Evolutionary conservation across 2,888 invertebrate genomes (phyloP).

Genomic region (Dorcus hopei): DNA sequence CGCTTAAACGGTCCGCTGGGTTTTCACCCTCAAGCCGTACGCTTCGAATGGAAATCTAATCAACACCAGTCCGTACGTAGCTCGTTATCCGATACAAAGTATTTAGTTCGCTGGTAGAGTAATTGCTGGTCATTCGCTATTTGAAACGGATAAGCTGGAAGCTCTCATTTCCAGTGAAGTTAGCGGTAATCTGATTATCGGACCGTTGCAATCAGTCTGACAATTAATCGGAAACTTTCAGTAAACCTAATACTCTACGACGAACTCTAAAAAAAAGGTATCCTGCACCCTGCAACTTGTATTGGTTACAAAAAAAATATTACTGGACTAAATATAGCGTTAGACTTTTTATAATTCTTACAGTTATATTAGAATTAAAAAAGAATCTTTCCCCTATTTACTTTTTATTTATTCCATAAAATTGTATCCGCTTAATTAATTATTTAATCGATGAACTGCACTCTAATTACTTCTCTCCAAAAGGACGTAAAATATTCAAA

Average conservation of each 20-base stretch:
- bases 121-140: constrained; percentile 22
- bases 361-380: no score
- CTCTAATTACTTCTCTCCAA: no score
- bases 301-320: no score
- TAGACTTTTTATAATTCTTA: no score
- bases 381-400: no score
- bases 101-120: constrained; percentile 19
- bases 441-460: no score
- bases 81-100: constrained; percentile 5
- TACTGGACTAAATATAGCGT: no score
- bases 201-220: constrained; percentile 12
- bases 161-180: constrained; percentile 23
- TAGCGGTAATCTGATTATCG: constrained; percentile 17
- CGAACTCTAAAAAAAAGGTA: background rate
- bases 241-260: background rate
- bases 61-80: constrained; percentile 12
- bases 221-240: constrained; percentile 9
- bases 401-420: no score
- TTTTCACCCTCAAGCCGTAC: background rate
- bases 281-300: no score
- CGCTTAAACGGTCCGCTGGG: background rate
- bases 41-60: constrained; percentile 11
- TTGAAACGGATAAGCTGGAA: constrained; percentile 22
- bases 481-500: no score
- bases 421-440: no score